A percentile compares a stretch with the other conserved stretches of the same genome.
Evolutionary conservation across 2,797 vertebrate species (phyloP).

Genomic region (Luscinia megarhynchos): DNA sequence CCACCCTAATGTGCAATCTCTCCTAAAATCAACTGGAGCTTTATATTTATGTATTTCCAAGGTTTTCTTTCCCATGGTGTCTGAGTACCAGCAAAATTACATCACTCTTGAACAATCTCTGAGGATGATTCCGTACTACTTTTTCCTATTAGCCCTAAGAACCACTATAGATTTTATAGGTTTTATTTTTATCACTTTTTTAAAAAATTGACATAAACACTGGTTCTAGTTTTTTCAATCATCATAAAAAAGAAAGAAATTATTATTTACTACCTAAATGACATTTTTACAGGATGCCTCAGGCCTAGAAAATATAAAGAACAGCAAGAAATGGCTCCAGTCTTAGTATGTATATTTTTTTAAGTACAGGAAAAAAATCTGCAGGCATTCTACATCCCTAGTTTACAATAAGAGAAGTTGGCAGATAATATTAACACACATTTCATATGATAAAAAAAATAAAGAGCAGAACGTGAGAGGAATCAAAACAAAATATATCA

Average conservation of each 20-base stretch:
- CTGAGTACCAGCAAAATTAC: slow-evolving; percentile 46
- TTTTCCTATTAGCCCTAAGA: neutral
- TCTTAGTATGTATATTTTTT: neutral
- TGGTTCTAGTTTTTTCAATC: neutral
- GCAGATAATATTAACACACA: neutral
- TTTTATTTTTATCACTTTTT: neutral
- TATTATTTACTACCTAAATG: neutral
- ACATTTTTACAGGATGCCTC: neutral
- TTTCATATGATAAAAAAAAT: neutral
- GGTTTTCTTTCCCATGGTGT: slow-evolving; percentile 24
- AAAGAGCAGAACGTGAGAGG: neutral
- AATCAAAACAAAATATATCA: neutral
- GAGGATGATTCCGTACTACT: slow-evolving; percentile 3
- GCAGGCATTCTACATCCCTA: neutral
- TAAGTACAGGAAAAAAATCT: neutral
- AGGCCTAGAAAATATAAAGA: neutral
- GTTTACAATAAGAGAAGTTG: neutral
- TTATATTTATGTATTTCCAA: slow-evolving; percentile 50
- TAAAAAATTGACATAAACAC: neutral
- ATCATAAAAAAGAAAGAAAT: neutral
- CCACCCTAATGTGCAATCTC: slow-evolving; percentile 33
- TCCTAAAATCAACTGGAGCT: slow-evolving; percentile 36
- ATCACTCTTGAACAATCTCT: slow-evolving; percentile 29
- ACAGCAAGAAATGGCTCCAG: neutral
- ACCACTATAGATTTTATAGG: neutral